Percentiles rank a stretch among this genome's conserved stretches.
Conservation (phyloP, 2,113 vertebrate species). For the Potamarius usumacintae region DNA sequence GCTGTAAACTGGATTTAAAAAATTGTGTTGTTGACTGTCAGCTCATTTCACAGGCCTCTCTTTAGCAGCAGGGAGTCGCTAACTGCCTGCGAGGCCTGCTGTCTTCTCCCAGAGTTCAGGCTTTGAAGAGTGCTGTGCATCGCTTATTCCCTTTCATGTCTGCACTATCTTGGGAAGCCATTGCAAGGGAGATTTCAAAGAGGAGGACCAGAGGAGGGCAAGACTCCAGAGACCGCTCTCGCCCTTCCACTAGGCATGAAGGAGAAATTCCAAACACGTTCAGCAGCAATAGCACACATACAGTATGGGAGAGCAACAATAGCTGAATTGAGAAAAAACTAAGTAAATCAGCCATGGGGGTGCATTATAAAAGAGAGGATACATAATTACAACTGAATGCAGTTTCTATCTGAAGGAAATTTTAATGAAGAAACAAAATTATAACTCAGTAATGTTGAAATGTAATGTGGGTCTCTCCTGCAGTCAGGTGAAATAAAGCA, state of each 20-base stretch:
- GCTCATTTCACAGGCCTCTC: slow-evolving; percentile 29
- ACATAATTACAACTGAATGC: neutral
- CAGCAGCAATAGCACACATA: neutral
- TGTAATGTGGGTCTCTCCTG: neutral
- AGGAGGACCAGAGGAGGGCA: slow-evolving; percentile 22
- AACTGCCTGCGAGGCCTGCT: slow-evolving; percentile 59
- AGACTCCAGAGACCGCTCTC: slow-evolving; percentile 17
- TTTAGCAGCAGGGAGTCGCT: slow-evolving; percentile 49
- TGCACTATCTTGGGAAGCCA: slow-evolving; percentile 45
- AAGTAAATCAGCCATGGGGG: neutral
- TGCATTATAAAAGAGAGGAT: neutral
- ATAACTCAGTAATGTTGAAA: neutral
- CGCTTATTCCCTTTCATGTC: slow-evolving; percentile 74
- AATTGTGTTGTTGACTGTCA: slow-evolving; percentile 45
- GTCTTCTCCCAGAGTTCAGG: slow-evolving; percentile 63
- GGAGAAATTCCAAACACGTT: slow-evolving; percentile 12
- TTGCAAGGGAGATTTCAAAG: slow-evolving; percentile 43
- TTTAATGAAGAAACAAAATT: neutral
- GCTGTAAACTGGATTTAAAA: neutral
- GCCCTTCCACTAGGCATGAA: slow-evolving; percentile 12
- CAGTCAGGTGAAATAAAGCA: neutral
- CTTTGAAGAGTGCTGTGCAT: slow-evolving; percentile 54
- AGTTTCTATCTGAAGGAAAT: neutral
- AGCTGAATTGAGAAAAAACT: neutral
- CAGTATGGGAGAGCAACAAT: neutral